These are phyloP conservation scores for Amblyopsis hoosieri DNA, from an alignment of 2,797 vertebrate genomes.

Conservation along the genomic window DNA sequence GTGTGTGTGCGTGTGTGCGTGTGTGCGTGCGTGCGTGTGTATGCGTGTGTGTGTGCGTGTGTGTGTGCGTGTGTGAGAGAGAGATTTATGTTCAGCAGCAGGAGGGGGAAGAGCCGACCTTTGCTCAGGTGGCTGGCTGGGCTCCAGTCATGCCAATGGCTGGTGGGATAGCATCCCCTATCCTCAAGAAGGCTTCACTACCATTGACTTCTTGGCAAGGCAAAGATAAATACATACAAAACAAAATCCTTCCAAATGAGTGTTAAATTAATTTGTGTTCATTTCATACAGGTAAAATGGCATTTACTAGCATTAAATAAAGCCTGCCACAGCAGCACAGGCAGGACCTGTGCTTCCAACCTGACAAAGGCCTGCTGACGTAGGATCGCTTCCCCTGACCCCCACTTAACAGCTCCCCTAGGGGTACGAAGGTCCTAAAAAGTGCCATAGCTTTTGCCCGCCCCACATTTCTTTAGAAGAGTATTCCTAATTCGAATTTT, in stretches of 20 bases:
- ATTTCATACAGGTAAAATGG: conserved; percentile 52
- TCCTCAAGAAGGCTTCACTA: conserved; percentile 35
- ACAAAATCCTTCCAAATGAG: conserved; percentile 56
- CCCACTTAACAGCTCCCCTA: conserved; percentile 50
- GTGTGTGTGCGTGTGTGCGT: conserved; percentile 36
- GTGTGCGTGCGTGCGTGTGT: conserved; percentile 36
- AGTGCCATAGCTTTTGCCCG: conserved; percentile 69
- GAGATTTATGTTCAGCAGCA: conserved; percentile 79
- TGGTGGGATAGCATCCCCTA: conserved; percentile 42
- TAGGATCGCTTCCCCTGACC: conserved; percentile 29
- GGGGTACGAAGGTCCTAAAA: conserved; percentile 67
- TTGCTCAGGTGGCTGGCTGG: conserved; percentile 65
- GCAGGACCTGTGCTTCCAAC: conserved; percentile 13
- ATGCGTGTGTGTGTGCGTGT: too few relatives aligned
- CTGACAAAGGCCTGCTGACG: conserved; percentile 37
- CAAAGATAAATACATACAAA: conserved; percentile 60
- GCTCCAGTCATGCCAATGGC: conserved; percentile 49
- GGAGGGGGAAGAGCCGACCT: conserved; percentile 77
- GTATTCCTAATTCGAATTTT: conserved; percentile 65
- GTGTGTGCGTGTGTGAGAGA: conserved; percentile 37
- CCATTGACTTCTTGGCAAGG: conserved; percentile 66
- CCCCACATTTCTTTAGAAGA: conserved; percentile 44
- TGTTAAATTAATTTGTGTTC: conserved; percentile 54
- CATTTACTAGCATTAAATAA: conserved; percentile 42
- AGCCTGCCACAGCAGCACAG: conserved; percentile 14